Conservation (phyloP, 2,113 vertebrate genomes). For the Struthidea cinerea region DNA sequence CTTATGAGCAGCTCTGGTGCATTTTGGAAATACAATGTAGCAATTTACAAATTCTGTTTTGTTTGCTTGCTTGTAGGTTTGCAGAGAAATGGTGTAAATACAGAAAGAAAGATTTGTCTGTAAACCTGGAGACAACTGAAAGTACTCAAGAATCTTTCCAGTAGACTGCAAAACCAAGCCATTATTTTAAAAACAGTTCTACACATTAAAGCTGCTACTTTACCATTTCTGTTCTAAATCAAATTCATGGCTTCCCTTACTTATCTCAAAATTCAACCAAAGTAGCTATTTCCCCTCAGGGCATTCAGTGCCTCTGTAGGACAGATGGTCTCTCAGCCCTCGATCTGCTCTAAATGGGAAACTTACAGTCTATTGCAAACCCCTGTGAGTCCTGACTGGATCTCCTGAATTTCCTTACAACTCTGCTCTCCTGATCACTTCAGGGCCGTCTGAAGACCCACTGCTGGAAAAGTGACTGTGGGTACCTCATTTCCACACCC, state of each 20-base stretch:
- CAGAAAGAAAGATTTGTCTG: neutral
- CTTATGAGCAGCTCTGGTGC: neutral
- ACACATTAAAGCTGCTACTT: neutral
- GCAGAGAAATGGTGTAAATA: neutral
- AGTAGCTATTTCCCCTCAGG: conserved; percentile 3
- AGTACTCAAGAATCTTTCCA: neutral
- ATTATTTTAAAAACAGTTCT: conserved; percentile 3
- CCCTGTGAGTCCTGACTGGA: neutral
- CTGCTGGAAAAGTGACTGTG: neutral
- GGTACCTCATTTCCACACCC: neutral
- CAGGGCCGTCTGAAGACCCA: neutral
- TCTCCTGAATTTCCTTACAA: neutral
- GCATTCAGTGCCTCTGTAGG: neutral
- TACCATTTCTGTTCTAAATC: conserved; percentile 12
- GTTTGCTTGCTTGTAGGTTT: neutral
- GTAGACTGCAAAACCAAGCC: neutral
- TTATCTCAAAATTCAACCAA: conserved; percentile 5
- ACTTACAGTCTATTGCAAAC: neutral
- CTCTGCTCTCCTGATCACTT: neutral
- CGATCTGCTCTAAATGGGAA: neutral
- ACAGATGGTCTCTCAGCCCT: conserved; percentile 3
- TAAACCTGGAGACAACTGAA: neutral
- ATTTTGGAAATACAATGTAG: neutral
- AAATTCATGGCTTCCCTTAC: conserved; percentile 17
- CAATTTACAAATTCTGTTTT: neutral